phyloP scores from a whole-genome alignment of 2,113 vertebrate species.

The Muscicapa adusta region DNA sequence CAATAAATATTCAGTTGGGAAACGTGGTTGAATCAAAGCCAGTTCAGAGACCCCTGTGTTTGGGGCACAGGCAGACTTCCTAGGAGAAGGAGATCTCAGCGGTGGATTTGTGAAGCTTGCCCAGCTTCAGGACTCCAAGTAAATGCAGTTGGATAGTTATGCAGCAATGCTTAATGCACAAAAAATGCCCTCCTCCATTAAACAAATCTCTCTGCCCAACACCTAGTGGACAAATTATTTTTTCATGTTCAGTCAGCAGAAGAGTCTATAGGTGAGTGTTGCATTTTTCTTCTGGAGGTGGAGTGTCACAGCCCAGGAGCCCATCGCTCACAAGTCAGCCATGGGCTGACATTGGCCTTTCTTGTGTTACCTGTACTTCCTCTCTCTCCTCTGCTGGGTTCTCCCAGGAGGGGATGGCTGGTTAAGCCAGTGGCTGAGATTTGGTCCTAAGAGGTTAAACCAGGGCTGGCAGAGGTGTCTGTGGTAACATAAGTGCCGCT shows the following conservation, averaged over 20 bases:
- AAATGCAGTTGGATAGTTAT: neutral
- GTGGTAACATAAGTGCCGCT: accelerated
- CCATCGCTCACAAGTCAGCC: accelerated
- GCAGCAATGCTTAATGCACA: neutral
- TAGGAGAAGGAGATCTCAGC: neutral
- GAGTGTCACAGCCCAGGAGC: neutral
- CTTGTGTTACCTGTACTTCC: neutral
- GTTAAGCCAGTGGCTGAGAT: neutral
- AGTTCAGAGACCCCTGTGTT: neutral
- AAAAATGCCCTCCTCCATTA: neutral
- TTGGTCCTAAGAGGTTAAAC: neutral
- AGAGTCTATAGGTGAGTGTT: neutral
- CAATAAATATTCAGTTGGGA: neutral
- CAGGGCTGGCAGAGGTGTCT: neutral
- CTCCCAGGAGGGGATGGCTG: neutral
- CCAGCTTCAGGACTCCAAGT: neutral
- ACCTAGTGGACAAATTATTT: neutral
- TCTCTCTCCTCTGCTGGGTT: neutral
- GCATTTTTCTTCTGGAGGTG: neutral
- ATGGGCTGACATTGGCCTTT: accelerated
- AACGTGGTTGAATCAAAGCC: neutral
- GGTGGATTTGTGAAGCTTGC: neutral
- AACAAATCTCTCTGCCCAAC: neutral
- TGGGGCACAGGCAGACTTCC: neutral
- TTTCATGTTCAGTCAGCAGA: neutral